Conservation (phyloP, 2,113 vertebrate species). For the Spea multiplicata region DNA sequence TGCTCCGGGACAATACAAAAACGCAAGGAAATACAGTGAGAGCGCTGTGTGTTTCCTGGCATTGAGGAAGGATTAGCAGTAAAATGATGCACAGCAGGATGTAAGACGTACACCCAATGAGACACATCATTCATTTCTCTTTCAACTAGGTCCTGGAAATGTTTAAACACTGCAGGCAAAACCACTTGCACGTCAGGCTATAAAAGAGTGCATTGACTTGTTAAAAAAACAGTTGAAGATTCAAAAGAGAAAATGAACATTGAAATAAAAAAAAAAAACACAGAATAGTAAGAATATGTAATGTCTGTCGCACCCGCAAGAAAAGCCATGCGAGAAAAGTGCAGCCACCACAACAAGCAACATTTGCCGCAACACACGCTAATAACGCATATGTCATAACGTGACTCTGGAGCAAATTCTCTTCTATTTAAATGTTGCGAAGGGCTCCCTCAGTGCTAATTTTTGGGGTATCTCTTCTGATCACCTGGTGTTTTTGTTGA, state of each 20-base stretch:
- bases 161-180: conserved; percentile 36
- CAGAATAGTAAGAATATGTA: background rate
- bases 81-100: conserved; percentile 32
- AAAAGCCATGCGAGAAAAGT: background rate
- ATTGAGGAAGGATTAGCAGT: conserved; percentile 39
- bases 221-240: conserved; percentile 42
- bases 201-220: conserved; percentile 7
- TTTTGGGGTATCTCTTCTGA: no score
- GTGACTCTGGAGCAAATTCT: no score
- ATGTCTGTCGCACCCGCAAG: background rate
- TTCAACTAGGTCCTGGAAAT: conserved; percentile 27
- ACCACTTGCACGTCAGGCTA: conserved; percentile 33
- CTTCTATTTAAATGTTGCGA: no score
- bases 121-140: conserved; percentile 27
- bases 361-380: no score
- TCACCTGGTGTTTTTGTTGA: no score
- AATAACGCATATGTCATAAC: no score
- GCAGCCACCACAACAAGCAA: no score
- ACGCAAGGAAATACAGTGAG: conserved; percentile 20
- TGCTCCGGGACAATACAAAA: conserved; percentile 7
- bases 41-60: conserved; percentile 26
- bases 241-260: conserved; percentile 47
- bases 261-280: conserved; percentile 18
- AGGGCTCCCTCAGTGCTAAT: no score
- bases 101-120: conserved; percentile 33